phyloP scores from a whole-genome alignment of 2,888 invertebrate genomes.

The Cordilura impudica region DNA sequence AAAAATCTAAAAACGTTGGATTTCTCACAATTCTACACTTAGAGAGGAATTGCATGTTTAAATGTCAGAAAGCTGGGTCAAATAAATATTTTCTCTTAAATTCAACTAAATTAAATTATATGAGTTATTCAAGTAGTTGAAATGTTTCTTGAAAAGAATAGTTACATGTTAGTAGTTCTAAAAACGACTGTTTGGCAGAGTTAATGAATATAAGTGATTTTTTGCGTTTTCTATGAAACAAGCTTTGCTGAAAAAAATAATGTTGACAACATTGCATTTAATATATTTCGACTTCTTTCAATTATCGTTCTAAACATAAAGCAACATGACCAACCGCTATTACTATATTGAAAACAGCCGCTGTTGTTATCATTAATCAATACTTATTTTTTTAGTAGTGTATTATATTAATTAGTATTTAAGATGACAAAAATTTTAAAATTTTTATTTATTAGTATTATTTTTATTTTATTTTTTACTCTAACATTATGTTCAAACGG shows the following conservation, averaged over 20 bases:
- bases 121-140: too few species aligned
- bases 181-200: too few species aligned
- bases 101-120: too few species aligned
- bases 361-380: constrained; percentile 35
- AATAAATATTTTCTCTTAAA: too few species aligned
- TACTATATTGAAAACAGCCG: constrained; percentile 10
- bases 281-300: constrained; percentile 8
- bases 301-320: constrained; percentile 28
- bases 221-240: too few species aligned
- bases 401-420: background rate
- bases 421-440: constrained; percentile 36
- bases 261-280: background rate
- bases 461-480: constrained; percentile 51
- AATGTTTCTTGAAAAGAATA: too few species aligned
- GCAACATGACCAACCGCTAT: background rate
- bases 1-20: too few species aligned
- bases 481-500: constrained; percentile 75
- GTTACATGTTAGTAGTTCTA: too few species aligned
- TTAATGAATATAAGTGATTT: too few species aligned
- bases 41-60: too few species aligned
- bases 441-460: constrained; percentile 48
- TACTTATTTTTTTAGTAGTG: constrained; percentile 10
- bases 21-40: too few species aligned
- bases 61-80: too few species aligned
- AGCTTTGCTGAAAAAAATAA: background rate